These are phyloP conservation scores for Pelodiscus sinensis DNA, from an alignment of 2,113 vertebrate species.

Conservation along the genomic window DNA sequence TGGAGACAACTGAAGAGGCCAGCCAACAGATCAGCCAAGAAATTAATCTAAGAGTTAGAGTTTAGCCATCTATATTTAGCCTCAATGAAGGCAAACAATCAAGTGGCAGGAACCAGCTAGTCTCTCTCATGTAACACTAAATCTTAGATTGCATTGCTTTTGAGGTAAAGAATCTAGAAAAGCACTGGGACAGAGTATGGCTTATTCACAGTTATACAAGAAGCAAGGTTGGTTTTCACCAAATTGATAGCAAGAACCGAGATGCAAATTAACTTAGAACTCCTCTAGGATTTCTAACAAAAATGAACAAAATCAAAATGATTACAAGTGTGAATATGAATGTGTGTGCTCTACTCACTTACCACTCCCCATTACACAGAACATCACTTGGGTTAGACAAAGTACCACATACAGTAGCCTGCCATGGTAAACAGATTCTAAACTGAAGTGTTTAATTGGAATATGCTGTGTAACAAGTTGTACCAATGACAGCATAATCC, in stretches of 20 bases:
- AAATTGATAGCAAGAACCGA: accelerated
- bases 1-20: background rate
- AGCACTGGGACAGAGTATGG: accelerated
- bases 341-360: background rate
- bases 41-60: background rate
- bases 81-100: background rate
- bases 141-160: background rate
- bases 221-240: background rate
- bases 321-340: background rate
- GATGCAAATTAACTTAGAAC: background rate
- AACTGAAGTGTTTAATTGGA: background rate
- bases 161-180: background rate
- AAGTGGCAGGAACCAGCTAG: background rate
- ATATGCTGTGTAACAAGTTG: background rate
- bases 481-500: background rate
- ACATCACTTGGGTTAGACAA: background rate
- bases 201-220: background rate
- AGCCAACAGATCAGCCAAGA: background rate
- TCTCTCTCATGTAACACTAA: background rate
- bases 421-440: background rate
- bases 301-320: background rate
- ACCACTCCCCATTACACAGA: too few species aligned
- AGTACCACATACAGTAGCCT: background rate
- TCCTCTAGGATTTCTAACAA: constrained; percentile 11
- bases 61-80: background rate